Evolutionary conservation across 2,113 vertebrate genomes (phyloP), one percentile per base, ranked within the genome.

Genomic region (Zosterops hypoxanthus): DNA sequence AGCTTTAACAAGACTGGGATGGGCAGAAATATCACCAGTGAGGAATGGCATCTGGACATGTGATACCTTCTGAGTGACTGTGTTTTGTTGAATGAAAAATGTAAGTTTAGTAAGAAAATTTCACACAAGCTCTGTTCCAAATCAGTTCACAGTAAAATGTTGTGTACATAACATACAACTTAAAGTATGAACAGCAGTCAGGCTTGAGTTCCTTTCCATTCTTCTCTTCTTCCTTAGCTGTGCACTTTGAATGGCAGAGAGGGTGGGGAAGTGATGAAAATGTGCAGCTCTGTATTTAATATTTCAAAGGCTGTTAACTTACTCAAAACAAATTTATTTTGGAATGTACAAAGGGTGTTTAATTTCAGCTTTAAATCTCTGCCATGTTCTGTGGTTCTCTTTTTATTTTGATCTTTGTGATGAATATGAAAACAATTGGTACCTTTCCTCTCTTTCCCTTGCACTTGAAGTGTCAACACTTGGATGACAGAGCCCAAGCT

Each of bases 171-270:
- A 50, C 56, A 57, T 47, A 12, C 12, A 50, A 17, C 78, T 72
- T 65, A 11, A 78, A 69, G 66, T 63, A 52, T 85, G 70, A 89
- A 76, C 29, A 91, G 73, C 70, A 87, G 84, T 89, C 63, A 84
- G 53, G 42, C 78, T 91, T 50, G 18, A 88, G 44, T 46, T 92
- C 53, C 47, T 85, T 92, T 87, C 55, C 13, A 63, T 97, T 92
- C 89, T 86, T 88, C 72, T 92, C 22, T 53, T 88, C 46, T 56
- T 68, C 39, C 55, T 70, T 63, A 93, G 63, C 70, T 88, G 23
- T 15, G 11, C 24, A 13, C 24, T 91, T 77, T 65, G 46, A 76
- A 88, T 72, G 73, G 78, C 15, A 44, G 63, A 42, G 17, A 41
- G 34, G 36, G n/a, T 59, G 23, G 19, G 3, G 33, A 90, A 92